Percentiles rank a stretch among this genome's conserved stretches.
Evolutionary conservation across 2,113 vertebrate genomes (phyloP).

Genomic region (Gulo gulo): DNA sequence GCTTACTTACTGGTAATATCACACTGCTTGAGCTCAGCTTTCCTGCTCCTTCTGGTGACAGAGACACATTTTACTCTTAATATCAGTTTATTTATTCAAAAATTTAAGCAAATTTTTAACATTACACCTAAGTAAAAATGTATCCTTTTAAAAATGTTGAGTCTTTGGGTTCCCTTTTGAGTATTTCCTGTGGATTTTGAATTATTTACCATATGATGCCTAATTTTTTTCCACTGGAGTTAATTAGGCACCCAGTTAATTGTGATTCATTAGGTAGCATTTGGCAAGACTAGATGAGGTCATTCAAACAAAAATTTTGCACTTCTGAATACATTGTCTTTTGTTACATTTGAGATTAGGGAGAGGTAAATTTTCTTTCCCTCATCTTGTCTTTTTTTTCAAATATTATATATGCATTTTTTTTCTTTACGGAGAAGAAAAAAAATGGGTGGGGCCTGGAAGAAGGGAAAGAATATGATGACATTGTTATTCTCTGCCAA

Average conservation of each 20-base stretch:
- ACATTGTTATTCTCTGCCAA: constrained; percentile 3
- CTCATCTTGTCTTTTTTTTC: neutral
- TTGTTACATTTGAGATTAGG: constrained; percentile 6
- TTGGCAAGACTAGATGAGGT: constrained; percentile 20
- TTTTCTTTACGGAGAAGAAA: neutral
- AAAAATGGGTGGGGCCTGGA: neutral
- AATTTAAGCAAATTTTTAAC: neutral
- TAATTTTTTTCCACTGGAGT: constrained; percentile 8
- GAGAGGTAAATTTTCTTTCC: neutral
- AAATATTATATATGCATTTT: neutral
- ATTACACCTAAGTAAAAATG: neutral
- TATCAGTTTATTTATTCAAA: neutral
- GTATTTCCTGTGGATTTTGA: constrained; percentile 9
- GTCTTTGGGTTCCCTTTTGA: neutral
- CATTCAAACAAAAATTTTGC: constrained; percentile 47
- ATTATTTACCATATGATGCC: neutral
- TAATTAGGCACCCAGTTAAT: constrained; percentile 46
- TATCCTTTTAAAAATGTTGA: neutral
- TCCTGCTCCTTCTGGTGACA: neutral
- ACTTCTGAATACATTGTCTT: neutral
- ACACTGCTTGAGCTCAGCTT: neutral
- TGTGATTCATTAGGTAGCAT: constrained; percentile 38
- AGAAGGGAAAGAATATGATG: neutral
- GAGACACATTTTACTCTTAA: neutral
- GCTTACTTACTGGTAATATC: neutral